phyloP scores from a whole-genome alignment of 92 coral and sea anemone species.

The Micromussa lordhowensis region DNA sequence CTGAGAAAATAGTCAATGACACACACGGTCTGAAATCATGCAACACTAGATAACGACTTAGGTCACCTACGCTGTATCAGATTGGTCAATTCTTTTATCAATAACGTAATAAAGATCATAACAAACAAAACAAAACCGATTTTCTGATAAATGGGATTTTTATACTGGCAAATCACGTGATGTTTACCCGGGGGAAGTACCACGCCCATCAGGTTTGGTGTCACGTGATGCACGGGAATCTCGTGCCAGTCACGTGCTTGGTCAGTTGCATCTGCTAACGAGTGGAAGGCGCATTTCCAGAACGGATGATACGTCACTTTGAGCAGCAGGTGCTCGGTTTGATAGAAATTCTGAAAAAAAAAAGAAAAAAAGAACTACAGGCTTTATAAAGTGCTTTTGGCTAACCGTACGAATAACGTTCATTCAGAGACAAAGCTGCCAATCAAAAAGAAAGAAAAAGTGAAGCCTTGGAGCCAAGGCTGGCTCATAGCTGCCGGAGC shows the following conservation, averaged over 20 bases:
- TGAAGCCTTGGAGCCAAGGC: too few relatives aligned
- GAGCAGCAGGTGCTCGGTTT: conserved; percentile 74
- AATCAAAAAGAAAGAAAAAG: too few relatives aligned
- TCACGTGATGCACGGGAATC: conserved; percentile 69
- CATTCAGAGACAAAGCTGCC: too few relatives aligned
- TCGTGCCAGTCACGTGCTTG: conserved; percentile 68
- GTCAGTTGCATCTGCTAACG: neutral
- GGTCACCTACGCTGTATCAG: neutral
- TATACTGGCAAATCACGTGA: conserved; percentile 68
- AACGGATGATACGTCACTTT: conserved; percentile 86
- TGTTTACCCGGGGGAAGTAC: conserved; percentile 76
- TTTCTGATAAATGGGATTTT: conserved; percentile 83
- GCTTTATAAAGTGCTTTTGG: too few relatives aligned
- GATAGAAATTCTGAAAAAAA: conserved; percentile 50
- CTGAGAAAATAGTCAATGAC: too few relatives aligned
- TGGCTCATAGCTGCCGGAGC: too few relatives aligned
- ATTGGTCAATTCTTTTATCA: conserved; percentile 11
- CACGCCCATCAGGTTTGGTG: conserved; percentile 83
- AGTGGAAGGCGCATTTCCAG: conserved; percentile 71
- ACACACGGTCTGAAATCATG: too few relatives aligned
- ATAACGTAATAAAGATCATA: conserved; percentile 21
- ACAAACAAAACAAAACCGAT: conserved; percentile 66
- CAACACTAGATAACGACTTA: neutral
- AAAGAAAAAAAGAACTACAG: neutral
- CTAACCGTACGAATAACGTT: too few relatives aligned